Evolutionary conservation across 2,888 invertebrate genomes (phyloP), one percentile per base, ranked within the genome.

Genomic region (Steinernema scapterisci): DNA sequence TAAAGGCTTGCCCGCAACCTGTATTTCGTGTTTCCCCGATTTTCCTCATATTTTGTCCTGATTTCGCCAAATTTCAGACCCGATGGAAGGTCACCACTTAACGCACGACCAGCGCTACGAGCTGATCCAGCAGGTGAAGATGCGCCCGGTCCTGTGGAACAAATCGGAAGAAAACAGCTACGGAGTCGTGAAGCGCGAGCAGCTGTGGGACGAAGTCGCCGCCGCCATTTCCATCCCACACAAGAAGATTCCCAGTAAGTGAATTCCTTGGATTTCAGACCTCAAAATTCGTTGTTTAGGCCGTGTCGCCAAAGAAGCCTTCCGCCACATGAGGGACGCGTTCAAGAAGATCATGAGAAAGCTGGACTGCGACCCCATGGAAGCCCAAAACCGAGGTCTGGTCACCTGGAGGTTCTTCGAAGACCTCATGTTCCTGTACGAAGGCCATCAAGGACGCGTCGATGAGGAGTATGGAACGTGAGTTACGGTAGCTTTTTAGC

Each of bases 261-360:
- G 31, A 27, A 52, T n/a, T 52, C 21, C 31, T 31, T 27, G 5
- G 3, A 27, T 63, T 13, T 31, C 6, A 11, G 11, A 7, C 48
- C 5, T 5, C 19, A 48, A 13, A 7, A 48, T 38, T 9, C 38
- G 9, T 38, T 38, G n/a, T n/a, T 31, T 31, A 63, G 63, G 63
- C 16, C 9, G 63, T 31, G 63, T 63, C 31, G 63, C 63, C 5
- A 63, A 63, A n/a, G 63, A 63, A 25, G 63, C 63, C 31, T 63
- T 63, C 38, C 63, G 63, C 1, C 63, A 63, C 31, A 63, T 63
- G 63, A 9, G 63, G 1, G 63, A 63, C 31, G 63, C 63, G 31
- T 63, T 63, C 31, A 63, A 63, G 63, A 63, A 63, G 63, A 63
- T 63, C 11, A 63, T 63, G 63, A 63, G 27, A 27, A 63, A 38